Base-by-base conservation (phyloP, 2,113 vertebrate species). In the Lutjanus erythropterus region DNA sequence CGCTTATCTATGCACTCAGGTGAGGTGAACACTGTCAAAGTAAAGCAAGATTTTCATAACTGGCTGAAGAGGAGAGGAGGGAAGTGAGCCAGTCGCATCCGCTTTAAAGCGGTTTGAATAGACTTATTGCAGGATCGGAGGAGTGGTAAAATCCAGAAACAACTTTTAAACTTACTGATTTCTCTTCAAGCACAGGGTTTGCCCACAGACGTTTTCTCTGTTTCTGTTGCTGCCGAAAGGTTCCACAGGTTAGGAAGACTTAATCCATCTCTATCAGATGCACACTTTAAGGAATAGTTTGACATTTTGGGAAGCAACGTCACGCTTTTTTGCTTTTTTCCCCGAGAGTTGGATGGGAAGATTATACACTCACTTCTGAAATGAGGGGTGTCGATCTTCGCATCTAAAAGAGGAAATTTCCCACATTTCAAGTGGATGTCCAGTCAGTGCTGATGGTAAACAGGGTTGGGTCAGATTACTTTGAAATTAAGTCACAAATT, bases 191-290 rank as follows among this genome's bases (percentile, higher is more conserved):
- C 9, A 4, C 3, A 19, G n/a, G 29, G 4, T 55, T 35, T 14
- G 12, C 29, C 44, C 27, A 6, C 19, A 0, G 15, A 0, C 21
- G 3, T 11, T 55, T 71, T 21, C 2, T 39, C 58, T 50, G 27
- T 49, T 29, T 68, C 1, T 42, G 41, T 21, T 64, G 53, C 33
- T 58, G 56, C 61, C 81, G 52, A 52, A 42, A 18, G 27, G 82
- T 80, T 83, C 74, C 79, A 81, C 58, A 73, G 70, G 25, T 66
- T 58, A 81, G 88, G 87, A 90, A 90, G 87, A 88, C 80, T 60
- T 16, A 78, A 25, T 77, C 71, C 0, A 15, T 79, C 49, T 58
- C 53, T 19, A 75, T 71, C 61, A 59, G 55, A 65, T 37, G 10
- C 61, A 78, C 12, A 64, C 41, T 56, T 16, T 1, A 49, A 84